phyloP scores from a whole-genome alignment of 2,888 invertebrate species.

The Chaitophorus viminalis region DNA sequence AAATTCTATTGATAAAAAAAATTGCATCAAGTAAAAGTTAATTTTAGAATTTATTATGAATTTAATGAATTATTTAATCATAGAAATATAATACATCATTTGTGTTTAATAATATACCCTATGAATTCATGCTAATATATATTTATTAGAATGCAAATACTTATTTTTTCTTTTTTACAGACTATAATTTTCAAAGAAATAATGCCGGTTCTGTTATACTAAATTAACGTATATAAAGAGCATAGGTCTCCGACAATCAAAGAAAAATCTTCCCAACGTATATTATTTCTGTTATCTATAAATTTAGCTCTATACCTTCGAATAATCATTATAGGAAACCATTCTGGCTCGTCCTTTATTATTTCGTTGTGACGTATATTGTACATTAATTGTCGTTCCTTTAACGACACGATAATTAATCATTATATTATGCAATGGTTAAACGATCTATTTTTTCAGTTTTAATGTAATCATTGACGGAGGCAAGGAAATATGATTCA shows the following conservation, averaged over 20 bases:
- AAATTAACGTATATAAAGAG: not conserved
- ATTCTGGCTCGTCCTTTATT: not conserved
- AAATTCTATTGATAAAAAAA: not conserved
- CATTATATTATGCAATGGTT: slow-evolving; percentile 2
- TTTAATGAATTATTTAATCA: slow-evolving; percentile 35
- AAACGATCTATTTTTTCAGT: not conserved
- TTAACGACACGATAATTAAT: not conserved
- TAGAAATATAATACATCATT: slow-evolving; percentile 20
- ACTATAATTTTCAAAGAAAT: slow-evolving; percentile 28
- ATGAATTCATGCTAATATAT: not conserved
- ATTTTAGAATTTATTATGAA: slow-evolving; percentile 15
- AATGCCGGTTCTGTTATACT: slow-evolving; percentile 7
- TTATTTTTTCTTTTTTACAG: slow-evolving; percentile 18
- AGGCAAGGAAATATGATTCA: not conserved
- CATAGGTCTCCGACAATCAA: slow-evolving; percentile 29
- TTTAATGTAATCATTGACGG: not conserved
- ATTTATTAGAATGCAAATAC: not conserved
- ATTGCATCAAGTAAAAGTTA: not conserved
- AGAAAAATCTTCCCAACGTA: not conserved
- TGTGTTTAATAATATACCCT: not conserved
- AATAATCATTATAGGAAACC: slow-evolving; percentile 28
- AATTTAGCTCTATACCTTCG: slow-evolving; percentile 28
- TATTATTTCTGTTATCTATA: slow-evolving; percentile 22
- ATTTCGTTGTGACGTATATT: slow-evolving; percentile 23
- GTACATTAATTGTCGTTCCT: slow-evolving; percentile 22